Conservation (phyloP, 2,113 vertebrate species). For the Naja naja region DNA sequence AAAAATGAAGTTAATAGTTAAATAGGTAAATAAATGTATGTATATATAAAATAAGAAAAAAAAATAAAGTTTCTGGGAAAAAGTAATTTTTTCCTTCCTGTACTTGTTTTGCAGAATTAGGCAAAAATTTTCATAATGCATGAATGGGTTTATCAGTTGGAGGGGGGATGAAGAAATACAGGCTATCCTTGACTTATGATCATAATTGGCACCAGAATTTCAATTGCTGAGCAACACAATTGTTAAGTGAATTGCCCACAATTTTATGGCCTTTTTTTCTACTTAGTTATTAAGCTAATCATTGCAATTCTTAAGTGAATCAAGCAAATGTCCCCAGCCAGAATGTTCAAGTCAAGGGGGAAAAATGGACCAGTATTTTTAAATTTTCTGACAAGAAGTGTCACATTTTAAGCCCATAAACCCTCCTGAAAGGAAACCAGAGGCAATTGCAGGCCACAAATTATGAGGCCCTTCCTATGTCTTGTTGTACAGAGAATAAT, state of each 20-base stretch:
- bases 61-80: too few species aligned
- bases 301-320: too few species aligned
- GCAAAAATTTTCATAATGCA: neutral
- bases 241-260: too few species aligned
- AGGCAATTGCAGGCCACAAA: neutral
- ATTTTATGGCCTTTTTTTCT: too few species aligned
- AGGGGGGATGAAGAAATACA: neutral
- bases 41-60: too few species aligned
- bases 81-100: too few species aligned
- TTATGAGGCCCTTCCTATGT: neutral
- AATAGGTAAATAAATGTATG: too few species aligned
- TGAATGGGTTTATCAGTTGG: neutral
- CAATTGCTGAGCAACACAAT: too few species aligned
- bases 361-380: neutral
- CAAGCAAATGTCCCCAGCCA: neutral
- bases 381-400: neutral
- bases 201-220: too few species aligned
- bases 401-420: neutral
- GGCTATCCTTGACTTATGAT: too few species aligned
- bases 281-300: too few species aligned
- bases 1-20: too few species aligned
- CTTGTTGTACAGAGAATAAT: neutral
- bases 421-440: neutral
- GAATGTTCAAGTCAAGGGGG: neutral
- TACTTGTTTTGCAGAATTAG: neutral